These are phyloP conservation scores for Odobenus rosmarus DNA, from an alignment of 2,113 vertebrate genomes.

Conservation along the genomic window DNA sequence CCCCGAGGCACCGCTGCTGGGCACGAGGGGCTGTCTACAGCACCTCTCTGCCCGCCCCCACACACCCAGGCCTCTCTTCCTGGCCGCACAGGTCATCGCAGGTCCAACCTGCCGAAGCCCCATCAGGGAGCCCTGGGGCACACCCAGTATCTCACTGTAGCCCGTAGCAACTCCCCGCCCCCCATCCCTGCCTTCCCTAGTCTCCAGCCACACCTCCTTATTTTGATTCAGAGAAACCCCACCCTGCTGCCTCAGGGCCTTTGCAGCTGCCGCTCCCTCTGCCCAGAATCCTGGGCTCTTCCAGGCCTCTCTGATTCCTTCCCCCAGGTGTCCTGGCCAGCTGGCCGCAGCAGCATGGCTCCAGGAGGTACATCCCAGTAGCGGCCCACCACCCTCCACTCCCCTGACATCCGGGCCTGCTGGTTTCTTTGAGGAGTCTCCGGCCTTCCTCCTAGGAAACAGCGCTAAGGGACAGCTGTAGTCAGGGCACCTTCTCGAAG, in stretches of 20 bases:
- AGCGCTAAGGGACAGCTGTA: accelerated
- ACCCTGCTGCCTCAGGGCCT: background rate
- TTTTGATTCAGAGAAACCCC: background rate
- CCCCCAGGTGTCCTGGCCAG: background rate
- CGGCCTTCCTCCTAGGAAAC: background rate
- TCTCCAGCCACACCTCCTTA: background rate
- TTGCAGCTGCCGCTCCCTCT: background rate
- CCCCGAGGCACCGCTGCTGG: background rate
- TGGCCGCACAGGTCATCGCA: background rate
- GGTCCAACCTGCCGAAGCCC: background rate
- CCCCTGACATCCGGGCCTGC: background rate
- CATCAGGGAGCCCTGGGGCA: background rate
- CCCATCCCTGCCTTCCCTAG: too few species aligned
- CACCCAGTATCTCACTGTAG: background rate
- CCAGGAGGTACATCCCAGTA: background rate
- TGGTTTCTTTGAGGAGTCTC: background rate
- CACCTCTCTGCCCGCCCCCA: background rate
- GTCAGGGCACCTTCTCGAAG: background rate
- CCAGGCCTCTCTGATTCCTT: background rate
- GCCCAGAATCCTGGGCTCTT: background rate
- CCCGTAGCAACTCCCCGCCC: too few species aligned
- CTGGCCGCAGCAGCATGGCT: background rate
- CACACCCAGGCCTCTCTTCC: background rate
- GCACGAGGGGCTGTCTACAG: background rate
- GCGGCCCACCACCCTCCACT: background rate